These are phyloP conservation scores for Meteorus colon DNA, from an alignment of 2,888 invertebrate species.

Conservation along the genomic window DNA sequence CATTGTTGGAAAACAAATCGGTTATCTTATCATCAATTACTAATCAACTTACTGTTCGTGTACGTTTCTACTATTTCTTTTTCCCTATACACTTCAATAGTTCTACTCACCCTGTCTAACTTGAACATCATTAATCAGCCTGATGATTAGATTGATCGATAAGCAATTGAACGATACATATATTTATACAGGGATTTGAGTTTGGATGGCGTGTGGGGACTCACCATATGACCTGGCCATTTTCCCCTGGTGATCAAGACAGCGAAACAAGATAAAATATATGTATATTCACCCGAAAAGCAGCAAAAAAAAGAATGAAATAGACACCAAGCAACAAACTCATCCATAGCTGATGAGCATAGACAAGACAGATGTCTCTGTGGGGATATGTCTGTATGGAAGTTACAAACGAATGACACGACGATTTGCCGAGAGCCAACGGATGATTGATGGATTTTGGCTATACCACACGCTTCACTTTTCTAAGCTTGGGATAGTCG, in stretches of 20 bases:
- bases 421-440: constrained; percentile 55
- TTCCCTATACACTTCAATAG: not conserved
- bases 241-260: not conserved
- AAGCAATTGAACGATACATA: constrained; percentile 20
- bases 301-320: constrained; percentile 8
- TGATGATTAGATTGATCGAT: constrained; percentile 21
- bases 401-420: constrained; percentile 58
- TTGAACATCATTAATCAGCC: constrained; percentile 13
- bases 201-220: not conserved
- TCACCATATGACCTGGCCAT: constrained; percentile 19
- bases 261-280: constrained; percentile 8
- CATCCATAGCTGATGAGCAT: constrained; percentile 8
- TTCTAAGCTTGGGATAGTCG: constrained; percentile 8
- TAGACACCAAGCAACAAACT: not conserved
- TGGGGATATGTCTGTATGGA: not conserved
- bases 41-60: constrained; percentile 6
- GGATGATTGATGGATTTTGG: constrained; percentile 60
- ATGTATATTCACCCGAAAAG: constrained; percentile 11
- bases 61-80: not conserved
- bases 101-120: not conserved
- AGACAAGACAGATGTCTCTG: constrained; percentile 7
- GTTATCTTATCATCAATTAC: constrained; percentile 16
- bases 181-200: constrained; percentile 15
- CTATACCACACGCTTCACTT: constrained; percentile 18
- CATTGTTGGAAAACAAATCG: not conserved